Conservation (phyloP, 2,888 invertebrate genomes). For the Anarsia innoxiella region DNA sequence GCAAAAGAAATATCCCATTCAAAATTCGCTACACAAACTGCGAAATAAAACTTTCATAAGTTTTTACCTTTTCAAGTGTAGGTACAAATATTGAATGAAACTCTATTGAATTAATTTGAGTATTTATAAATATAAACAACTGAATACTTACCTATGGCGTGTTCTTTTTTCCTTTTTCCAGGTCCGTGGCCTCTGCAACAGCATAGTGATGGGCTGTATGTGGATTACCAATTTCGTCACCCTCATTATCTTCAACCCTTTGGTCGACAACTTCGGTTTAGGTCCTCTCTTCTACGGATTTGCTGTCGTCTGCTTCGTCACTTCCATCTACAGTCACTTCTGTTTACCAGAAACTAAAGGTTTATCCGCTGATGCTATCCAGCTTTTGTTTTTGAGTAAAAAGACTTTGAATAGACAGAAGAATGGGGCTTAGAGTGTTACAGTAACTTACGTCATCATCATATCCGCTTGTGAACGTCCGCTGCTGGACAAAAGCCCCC, state of each 20-base stretch:
- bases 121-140: too few species aligned
- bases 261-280: slow-evolving; percentile 45
- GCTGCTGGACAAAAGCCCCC: too few species aligned
- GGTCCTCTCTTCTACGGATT: slow-evolving; percentile 57
- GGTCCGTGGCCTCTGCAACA: slow-evolving; percentile 52
- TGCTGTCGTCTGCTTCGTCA: slow-evolving; percentile 41
- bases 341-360: slow-evolving; percentile 67
- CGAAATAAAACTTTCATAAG: too few species aligned
- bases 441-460: too few species aligned
- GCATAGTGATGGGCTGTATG: slow-evolving; percentile 41
- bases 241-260: slow-evolving; percentile 48
- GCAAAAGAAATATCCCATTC: too few species aligned
- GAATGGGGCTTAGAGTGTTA: slow-evolving; percentile 10
- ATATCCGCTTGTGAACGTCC: too few species aligned
- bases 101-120: too few species aligned
- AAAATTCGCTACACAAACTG: too few species aligned
- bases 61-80: too few species aligned
- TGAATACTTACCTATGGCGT: too few species aligned
- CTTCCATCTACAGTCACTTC: slow-evolving; percentile 44
- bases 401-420: slow-evolving; percentile 13
- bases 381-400: slow-evolving; percentile 40
- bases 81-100: too few species aligned
- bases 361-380: slow-evolving; percentile 50
- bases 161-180: slow-evolving; percentile 22
- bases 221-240: slow-evolving; percentile 55